Base-by-base conservation (phyloP, 2,797 vertebrate species). In the Eospalax fontanierii region DNA sequence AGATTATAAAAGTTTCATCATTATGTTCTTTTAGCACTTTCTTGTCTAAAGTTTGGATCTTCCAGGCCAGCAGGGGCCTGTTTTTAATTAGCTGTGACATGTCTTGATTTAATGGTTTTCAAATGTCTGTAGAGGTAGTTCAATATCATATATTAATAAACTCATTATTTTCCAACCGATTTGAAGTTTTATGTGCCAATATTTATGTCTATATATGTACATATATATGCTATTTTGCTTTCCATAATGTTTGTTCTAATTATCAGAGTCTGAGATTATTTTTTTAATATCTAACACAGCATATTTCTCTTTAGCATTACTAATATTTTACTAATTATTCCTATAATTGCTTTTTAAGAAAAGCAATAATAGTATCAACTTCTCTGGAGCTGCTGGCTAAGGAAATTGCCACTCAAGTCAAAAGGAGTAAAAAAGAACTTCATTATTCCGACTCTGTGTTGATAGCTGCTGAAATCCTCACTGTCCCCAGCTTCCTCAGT, bases 301-400 rank as follows among this genome's bases (percentile, higher is more conserved):
- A 7, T 78, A 0, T 71, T 61, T 71, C 73, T 84, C 57, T 76
- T 78, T 15, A 71, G 18, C 46, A 75, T 35, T 40, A 38, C 10
- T 75, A 22, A 57, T 61, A 78, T 30, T 80, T 94, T 65, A 57
- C 59, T 93, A 66, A 71, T 87, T 94, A 35, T 59, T 86, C 38
- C 92, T 35, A 57, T 8, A 73, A n/a, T 57, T 85, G 50, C 68
- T 74, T 87, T 59, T 59, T 22, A 10, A 74, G 11, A 9, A 65
- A 19, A 84, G 2, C 9, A 19, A 46, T 71, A 65, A 24, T 43
- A 50, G 19, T 1, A 30, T 24, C 88, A 74, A 14, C 35, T 33
- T 83, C 75, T 83, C 40, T 50, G 43, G 38, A 94, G n/a, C 70
- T 59, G 21, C 35, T 87, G 65, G 26, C n/a, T 81, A 68, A 70